Evolutionary conservation across 2,797 vertebrate genomes (phyloP).

Genomic region (Alosa sapidissima): DNA sequence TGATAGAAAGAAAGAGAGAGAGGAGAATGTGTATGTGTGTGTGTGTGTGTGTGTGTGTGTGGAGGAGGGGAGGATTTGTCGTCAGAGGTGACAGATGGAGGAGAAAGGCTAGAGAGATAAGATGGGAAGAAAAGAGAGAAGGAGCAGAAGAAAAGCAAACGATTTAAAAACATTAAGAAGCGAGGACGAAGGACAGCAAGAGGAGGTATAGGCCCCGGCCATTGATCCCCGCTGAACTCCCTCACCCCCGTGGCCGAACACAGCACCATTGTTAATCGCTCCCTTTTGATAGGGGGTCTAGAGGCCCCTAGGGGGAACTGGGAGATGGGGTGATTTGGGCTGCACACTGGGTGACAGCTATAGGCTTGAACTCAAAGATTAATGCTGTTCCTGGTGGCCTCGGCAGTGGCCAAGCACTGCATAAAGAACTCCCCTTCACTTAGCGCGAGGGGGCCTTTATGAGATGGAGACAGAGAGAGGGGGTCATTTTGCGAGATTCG

Average conservation of each 20-base stretch:
- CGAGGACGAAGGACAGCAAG: background rate
- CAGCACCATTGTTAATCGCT: conserved; percentile 47
- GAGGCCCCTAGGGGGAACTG: conserved; percentile 44
- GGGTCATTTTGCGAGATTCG: background rate
- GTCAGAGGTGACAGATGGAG: conserved; percentile 57
- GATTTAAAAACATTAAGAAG: conserved; percentile 30
- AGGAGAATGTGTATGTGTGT: background rate
- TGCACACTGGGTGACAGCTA: conserved; percentile 69
- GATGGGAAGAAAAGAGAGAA: conserved; percentile 25
- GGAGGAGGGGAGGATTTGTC: conserved; percentile 46
- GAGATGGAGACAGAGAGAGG: conserved; percentile 6
- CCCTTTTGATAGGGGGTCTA: conserved; percentile 40
- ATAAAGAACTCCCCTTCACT: conserved; percentile 78
- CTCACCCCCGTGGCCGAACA: conserved; percentile 43
- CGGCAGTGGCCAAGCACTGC: conserved; percentile 67
- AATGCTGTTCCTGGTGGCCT: conserved; percentile 71
- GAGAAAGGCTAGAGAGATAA: conserved; percentile 27
- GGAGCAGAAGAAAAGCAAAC: background rate
- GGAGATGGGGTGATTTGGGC: background rate
- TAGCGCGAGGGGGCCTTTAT: conserved; percentile 57
- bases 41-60: conserved; percentile 7
- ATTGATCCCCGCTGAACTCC: conserved; percentile 41
- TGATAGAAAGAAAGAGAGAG: background rate
- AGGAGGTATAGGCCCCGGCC: background rate
- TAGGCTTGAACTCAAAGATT: conserved; percentile 79